These are phyloP conservation scores for Myripristis jacobus DNA, from an alignment of 2,797 vertebrate species.

Conservation along the genomic window DNA sequence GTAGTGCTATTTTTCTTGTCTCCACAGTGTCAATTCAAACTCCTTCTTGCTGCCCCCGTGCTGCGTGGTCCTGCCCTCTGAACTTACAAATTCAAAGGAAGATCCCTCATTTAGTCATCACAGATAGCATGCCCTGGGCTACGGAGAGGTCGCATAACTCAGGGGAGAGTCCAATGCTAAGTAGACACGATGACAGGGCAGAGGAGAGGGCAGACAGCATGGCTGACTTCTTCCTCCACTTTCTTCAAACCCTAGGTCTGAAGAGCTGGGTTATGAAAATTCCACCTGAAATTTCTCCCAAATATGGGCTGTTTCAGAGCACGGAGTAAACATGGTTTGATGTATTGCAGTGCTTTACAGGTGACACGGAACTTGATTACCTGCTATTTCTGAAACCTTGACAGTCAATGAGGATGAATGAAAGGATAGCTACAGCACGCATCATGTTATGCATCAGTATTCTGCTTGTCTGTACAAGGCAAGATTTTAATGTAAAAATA, in stretches of 20 bases:
- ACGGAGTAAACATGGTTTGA: conserved; percentile 23
- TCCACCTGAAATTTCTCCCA: conserved; percentile 34
- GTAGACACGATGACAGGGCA: conserved; percentile 59
- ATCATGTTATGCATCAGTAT: no score
- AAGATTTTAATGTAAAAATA: conserved; percentile 3
- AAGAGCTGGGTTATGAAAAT: conserved; percentile 37
- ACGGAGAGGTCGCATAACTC: conserved; percentile 51
- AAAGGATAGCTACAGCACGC: not conserved
- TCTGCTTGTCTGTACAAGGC: not conserved
- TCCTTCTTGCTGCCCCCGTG: conserved; percentile 13
- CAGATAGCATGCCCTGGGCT: conserved; percentile 37
- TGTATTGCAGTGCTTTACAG: conserved; percentile 20
- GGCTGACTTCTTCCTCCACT: conserved; percentile 51
- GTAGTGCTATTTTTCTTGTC: conserved; percentile 23
- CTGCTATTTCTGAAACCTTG: conserved; percentile 10
- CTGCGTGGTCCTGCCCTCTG: conserved; percentile 66
- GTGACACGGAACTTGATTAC: conserved; percentile 1
- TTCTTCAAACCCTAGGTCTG: conserved; percentile 39
- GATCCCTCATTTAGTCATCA: conserved; percentile 62
- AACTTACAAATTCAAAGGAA: conserved; percentile 63
- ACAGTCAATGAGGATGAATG: not conserved
- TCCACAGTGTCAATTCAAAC: conserved; percentile 18
- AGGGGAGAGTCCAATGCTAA: conserved; percentile 52
- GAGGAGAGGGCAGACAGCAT: conserved; percentile 54
- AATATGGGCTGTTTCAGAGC: conserved; percentile 41